Base-by-base conservation (phyloP, 2,888 invertebrate genomes). In the Gonocerus acuteangulatus region DNA sequence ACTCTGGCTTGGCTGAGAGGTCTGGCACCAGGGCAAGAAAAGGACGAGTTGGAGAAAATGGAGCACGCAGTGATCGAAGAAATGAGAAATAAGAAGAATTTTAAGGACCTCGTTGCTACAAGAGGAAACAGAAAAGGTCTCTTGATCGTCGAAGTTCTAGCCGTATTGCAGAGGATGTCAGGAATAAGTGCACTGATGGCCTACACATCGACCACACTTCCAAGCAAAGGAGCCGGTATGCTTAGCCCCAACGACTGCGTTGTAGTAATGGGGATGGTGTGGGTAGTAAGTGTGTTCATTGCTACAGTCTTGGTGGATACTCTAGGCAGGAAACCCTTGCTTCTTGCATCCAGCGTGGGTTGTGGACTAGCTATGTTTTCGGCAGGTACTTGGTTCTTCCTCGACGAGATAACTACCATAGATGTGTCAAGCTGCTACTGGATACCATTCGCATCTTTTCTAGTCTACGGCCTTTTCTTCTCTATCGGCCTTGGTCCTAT, bases 401-500 rank as follows among this genome's bases (percentile, higher is more conserved):
- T 63, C 9, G 54, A 45, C 21, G 16, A 45, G 2, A 51, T 52
- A 11, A 57, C 61, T 9, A 22, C 39, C 13, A 9, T 65, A 7
- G 63, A 68, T 21, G 64, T 68, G 1, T 42, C 47, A 16, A 60
- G 63, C 16, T 63, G 52, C 54, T 62, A 62, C 23, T 65, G 62
- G 60, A 48, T 63, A 18, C 66, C 66, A 18, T 66, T 66, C 21
- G 61, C 58, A 3, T 27, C 60, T 4, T 65, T 66, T 58, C 48
- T 63, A 23, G 58, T 62, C 11, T 66, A 66, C 54, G 63, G 66
- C 15, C 32, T 66, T 4, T 71, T 80, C 11, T 80, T 81, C 51
- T 78, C 81, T 0, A 71, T 80, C 1, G 84, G 84, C 0, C 72
- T 83, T 18, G 82, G 80, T 0, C 82, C 81, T 15, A 68, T 84